phyloP scores from a whole-genome alignment of 2,888 invertebrate species.

The Cistogaster globosa region DNA sequence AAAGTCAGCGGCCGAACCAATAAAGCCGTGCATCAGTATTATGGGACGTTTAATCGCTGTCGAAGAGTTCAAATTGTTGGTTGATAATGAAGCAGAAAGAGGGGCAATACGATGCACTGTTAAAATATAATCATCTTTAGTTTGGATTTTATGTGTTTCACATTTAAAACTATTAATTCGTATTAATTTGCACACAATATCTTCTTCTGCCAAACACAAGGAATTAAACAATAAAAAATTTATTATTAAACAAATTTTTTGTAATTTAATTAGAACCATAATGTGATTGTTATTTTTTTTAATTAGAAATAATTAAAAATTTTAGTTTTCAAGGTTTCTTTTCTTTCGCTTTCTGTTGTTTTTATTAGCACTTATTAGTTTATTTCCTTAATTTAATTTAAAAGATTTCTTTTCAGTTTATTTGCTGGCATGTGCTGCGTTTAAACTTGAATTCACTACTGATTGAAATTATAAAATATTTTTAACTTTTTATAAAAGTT shows the following conservation, averaged over 20 bases:
- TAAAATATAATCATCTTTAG: constrained; percentile 78
- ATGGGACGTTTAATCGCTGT: constrained; percentile 69
- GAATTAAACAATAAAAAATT: neutral
- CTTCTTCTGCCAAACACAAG: constrained; percentile 58
- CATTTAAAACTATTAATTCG: constrained; percentile 75
- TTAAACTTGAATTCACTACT: constrained; percentile 38
- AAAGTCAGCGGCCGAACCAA: constrained; percentile 80
- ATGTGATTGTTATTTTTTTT: neutral
- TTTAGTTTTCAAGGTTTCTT: neutral
- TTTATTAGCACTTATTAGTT: too few species aligned
- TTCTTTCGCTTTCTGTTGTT: too few species aligned
- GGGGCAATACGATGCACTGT: constrained; percentile 79
- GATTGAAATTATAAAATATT: neutral
- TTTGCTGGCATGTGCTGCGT: constrained; percentile 1
- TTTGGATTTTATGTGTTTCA: constrained; percentile 77
- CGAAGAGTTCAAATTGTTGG: neutral
- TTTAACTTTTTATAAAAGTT: too few species aligned
- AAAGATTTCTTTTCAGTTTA: neutral
- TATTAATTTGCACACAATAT: constrained; percentile 77
- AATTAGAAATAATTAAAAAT: neutral
- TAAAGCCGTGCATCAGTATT: constrained; percentile 80
- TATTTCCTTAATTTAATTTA: neutral
- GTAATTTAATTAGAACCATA: neutral
- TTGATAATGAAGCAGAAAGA: too few species aligned
- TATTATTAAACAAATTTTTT: constrained; percentile 4